Percentiles rank a stretch among this genome's conserved stretches.
phyloP scores from a whole-genome alignment of 2,797 vertebrate species.

The Peromyscus melanophrys region DNA sequence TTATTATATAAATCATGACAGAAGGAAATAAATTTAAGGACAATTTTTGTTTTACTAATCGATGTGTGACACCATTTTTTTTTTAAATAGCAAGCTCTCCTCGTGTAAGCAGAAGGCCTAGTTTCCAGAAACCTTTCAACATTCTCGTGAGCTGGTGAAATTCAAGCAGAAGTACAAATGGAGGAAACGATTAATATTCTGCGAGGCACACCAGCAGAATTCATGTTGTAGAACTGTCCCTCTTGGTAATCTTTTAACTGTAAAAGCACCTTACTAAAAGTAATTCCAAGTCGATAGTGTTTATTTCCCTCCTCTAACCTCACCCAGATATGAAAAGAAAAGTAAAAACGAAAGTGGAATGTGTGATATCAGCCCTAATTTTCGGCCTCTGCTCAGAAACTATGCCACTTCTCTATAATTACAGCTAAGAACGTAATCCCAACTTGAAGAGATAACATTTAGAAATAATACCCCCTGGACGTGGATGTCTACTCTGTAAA shows the following conservation, averaged over 20 bases:
- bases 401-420: conserved; percentile 76
- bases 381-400: conserved; percentile 67
- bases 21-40: neutral
- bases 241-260: conserved; percentile 67
- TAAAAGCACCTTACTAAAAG: conserved; percentile 56
- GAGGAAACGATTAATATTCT: conserved; percentile 62
- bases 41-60: conserved; percentile 24
- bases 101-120: neutral
- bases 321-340: neutral
- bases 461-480: conserved; percentile 73
- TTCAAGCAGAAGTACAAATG: neutral
- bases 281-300: conserved; percentile 52
- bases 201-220: conserved; percentile 3
- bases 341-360: conserved; percentile 16
- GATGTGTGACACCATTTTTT: neutral
- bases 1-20: conserved; percentile 37
- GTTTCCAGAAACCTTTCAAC: neutral
- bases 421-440: conserved; percentile 81
- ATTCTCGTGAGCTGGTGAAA: conserved; percentile 39
- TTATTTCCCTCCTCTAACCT: conserved; percentile 52
- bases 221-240: neutral
- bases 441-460: conserved; percentile 83
- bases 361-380: conserved; percentile 71
- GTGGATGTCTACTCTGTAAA: conserved; percentile 65
- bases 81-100: neutral